Evolutionary conservation across 2,888 invertebrate genomes (phyloP).

Genomic region (Uloborus plumipes): DNA sequence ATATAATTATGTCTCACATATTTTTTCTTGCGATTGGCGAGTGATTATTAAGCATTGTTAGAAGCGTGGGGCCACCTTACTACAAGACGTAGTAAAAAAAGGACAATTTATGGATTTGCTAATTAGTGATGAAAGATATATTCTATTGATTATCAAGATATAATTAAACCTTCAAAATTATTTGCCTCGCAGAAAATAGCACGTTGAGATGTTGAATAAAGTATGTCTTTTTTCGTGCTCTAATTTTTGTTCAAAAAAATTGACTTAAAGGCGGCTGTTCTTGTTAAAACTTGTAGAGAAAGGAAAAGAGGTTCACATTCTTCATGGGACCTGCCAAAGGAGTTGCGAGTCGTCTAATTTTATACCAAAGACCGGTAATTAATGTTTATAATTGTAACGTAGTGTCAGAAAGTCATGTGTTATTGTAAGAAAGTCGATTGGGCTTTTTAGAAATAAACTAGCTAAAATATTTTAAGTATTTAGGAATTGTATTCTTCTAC

Average conservation of each 20-base stretch:
- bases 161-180: conserved; percentile 52
- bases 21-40: conserved; percentile 36
- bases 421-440: no score
- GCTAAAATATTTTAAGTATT: no score
- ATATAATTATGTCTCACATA: conserved; percentile 51
- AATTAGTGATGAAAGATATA: conserved; percentile 59
- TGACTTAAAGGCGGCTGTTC: conserved; percentile 1
- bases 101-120: conserved; percentile 53
- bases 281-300: neutral
- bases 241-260: conserved; percentile 28
- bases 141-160: conserved; percentile 53
- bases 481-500: no score
- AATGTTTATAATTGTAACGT: conserved; percentile 1
- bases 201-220: conserved; percentile 16
- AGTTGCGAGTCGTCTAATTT: conserved; percentile 13
- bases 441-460: no score
- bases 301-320: neutral
- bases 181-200: conserved; percentile 40
- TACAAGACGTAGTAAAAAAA: conserved; percentile 32
- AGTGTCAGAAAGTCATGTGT: no score
- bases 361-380: conserved; percentile 18
- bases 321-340: neutral
- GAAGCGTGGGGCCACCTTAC: conserved; percentile 36
- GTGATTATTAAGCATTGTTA: conserved; percentile 57
- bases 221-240: conserved; percentile 20